Conservation (phyloP, 2,113 vertebrate genomes). For the Andinoacara biseriatus region DNA sequence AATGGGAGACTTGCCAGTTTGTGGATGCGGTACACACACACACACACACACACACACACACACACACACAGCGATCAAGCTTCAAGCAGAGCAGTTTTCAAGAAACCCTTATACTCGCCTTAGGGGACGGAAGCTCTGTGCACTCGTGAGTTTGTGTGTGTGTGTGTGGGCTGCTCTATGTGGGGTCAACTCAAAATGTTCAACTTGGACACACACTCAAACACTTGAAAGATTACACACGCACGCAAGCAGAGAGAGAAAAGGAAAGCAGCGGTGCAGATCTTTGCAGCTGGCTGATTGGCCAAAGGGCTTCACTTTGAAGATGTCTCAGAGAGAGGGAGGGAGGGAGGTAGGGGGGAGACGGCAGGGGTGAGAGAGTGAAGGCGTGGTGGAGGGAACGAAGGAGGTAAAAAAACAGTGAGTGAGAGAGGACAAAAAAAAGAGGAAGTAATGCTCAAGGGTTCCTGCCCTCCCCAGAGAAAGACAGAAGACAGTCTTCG, state of each 20-base stretch:
- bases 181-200: conserved; percentile 62
- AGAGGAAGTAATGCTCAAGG: conserved; percentile 40
- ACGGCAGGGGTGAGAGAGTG: background rate
- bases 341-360: conserved; percentile 13
- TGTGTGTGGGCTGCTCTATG: background rate
- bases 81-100: conserved; percentile 50
- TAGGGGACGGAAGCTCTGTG: conserved; percentile 31
- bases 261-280: conserved; percentile 47
- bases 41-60: conserved; percentile 24
- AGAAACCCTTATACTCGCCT: conserved; percentile 39
- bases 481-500: background rate
- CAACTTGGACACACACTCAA: conserved; percentile 34
- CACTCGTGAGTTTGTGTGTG: background rate
- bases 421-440: background rate
- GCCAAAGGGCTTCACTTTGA: conserved; percentile 74
- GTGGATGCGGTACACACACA: background rate
- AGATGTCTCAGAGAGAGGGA: conserved; percentile 58
- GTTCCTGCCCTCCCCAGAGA: conserved; percentile 36
- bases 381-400: conserved; percentile 23
- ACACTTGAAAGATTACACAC: conserved; percentile 38
- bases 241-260: conserved; percentile 8
- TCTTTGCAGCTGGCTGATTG: conserved; percentile 62
- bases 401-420: conserved; percentile 15
- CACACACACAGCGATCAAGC: conserved; percentile 8
- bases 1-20: conserved; percentile 37